These are phyloP conservation scores for Aptenodytes forsteri DNA, from an alignment of 2,113 vertebrate genomes.

Conservation along the genomic window DNA sequence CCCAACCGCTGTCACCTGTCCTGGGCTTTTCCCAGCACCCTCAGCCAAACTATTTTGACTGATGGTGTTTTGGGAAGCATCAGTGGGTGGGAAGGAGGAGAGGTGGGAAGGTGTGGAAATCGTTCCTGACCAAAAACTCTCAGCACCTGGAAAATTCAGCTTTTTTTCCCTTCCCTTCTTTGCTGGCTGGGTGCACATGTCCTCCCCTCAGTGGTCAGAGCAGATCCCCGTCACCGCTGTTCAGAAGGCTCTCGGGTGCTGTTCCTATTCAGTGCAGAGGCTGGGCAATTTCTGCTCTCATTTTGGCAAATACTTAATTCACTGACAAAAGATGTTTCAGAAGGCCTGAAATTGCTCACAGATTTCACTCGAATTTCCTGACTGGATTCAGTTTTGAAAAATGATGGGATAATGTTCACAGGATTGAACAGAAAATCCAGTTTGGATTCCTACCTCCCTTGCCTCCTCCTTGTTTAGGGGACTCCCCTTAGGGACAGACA, in stretches of 20 bases:
- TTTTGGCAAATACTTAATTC: neutral
- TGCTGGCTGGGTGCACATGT: neutral
- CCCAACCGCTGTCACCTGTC: no score
- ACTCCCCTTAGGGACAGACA: accelerated
- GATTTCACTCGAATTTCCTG: neutral
- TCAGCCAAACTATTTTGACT: neutral
- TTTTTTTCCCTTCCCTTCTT: neutral
- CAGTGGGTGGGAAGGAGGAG: neutral
- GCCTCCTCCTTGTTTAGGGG: neutral
- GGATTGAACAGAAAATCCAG: neutral
- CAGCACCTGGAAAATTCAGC: neutral
- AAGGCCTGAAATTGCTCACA: neutral
- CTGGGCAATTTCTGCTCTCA: neutral
- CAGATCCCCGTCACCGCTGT: neutral
- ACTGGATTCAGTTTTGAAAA: neutral
- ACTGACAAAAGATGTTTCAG: neutral
- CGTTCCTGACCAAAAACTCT: neutral
- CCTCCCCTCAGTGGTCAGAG: neutral
- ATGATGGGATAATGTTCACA: neutral
- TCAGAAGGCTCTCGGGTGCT: neutral
- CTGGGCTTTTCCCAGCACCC: neutral
- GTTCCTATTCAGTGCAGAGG: neutral
- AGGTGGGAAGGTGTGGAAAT: neutral
- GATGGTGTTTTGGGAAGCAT: neutral
- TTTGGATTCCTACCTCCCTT: neutral